These are phyloP conservation scores for Pitangus sulphuratus DNA, from an alignment of 2,797 vertebrate species.

Conservation along the genomic window DNA sequence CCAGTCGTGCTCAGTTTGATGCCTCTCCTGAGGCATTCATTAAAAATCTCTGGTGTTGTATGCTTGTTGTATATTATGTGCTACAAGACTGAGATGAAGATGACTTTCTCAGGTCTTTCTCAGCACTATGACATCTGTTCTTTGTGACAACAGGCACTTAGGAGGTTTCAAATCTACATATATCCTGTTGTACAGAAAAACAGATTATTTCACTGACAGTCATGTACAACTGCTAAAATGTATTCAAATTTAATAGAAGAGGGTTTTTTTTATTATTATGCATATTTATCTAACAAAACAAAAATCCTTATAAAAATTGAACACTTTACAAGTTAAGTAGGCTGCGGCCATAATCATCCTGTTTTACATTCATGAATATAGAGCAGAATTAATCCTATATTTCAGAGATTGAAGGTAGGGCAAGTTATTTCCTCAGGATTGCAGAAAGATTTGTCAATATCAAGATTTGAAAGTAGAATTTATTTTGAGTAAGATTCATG, in stretches of 20 bases:
- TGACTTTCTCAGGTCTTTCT: conserved; percentile 1
- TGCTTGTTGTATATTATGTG: background rate
- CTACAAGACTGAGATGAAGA: background rate
- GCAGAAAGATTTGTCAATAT: background rate
- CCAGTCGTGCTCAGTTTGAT: background rate
- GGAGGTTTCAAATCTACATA: background rate
- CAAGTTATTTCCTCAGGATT: background rate
- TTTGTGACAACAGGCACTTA: background rate
- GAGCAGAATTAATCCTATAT: background rate
- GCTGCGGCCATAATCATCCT: background rate
- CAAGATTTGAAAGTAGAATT: background rate
- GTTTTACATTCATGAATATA: background rate
- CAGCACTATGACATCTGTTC: background rate
- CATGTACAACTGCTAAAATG: background rate
- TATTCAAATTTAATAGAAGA: background rate
- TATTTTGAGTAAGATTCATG: background rate
- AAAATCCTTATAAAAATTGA: background rate
- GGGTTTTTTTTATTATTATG: background rate
- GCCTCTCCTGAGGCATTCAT: background rate
- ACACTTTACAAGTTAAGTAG: background rate
- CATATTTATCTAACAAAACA: background rate
- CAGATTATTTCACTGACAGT: background rate
- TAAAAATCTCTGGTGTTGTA: background rate
- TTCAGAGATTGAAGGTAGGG: background rate
- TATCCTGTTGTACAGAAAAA: background rate